These are phyloP conservation scores for Poecilia latipinna DNA, from an alignment of 2,113 vertebrate species.

Conservation along the genomic window DNA sequence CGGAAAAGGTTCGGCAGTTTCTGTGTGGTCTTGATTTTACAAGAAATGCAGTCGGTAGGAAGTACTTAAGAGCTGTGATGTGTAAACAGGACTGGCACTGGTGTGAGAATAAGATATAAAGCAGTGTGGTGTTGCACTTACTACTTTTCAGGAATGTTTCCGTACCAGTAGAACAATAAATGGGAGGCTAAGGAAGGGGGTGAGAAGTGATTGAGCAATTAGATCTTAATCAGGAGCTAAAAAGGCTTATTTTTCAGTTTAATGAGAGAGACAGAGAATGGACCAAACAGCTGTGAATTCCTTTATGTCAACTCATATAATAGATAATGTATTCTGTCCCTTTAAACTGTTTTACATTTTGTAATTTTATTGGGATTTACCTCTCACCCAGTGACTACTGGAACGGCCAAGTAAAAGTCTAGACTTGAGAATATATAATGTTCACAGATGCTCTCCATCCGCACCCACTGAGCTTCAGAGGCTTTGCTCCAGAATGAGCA, in stretches of 20 bases:
- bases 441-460: no score
- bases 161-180: constrained; percentile 35
- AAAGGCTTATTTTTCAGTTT: constrained; percentile 20
- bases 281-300: constrained; percentile 2
- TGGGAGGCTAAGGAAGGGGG: constrained; percentile 33
- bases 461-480: no score
- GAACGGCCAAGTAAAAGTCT: no score
- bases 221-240: constrained; percentile 25
- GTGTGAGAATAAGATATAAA: constrained; percentile 54
- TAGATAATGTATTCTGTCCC: no score
- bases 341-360: background rate
- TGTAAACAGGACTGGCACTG: constrained; percentile 59
- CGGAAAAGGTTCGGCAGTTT: constrained; percentile 33
- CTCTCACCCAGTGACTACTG: no score
- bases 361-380: no score
- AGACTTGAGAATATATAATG: no score
- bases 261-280: constrained; percentile 7
- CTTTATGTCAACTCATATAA: background rate
- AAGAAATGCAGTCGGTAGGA: constrained; percentile 63
- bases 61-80: constrained; percentile 60
- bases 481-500: no score
- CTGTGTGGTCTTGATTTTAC: constrained; percentile 66
- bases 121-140: constrained; percentile 27
- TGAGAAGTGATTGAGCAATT: constrained; percentile 18
- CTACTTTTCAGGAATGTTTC: constrained; percentile 47